A percentile compares a stretch with the other conserved stretches of the same genome.
Evolutionary conservation across 2,113 vertebrate species (phyloP).

Genomic region (Scytalopus superciliaris): DNA sequence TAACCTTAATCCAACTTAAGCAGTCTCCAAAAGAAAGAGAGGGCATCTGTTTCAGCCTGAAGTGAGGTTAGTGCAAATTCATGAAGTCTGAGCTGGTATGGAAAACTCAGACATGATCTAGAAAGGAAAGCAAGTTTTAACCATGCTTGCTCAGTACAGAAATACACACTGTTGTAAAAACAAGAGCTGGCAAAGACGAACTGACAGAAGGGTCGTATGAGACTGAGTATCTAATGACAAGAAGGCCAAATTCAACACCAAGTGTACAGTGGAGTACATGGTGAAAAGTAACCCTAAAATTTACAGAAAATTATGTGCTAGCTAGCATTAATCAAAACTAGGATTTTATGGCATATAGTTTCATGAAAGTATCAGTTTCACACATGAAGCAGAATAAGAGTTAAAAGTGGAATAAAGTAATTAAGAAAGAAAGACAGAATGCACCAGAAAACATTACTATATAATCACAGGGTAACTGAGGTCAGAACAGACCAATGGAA

Average conservation of each 20-base stretch:
- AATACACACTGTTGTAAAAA: neutral
- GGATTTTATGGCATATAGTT: neutral
- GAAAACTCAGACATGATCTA: neutral
- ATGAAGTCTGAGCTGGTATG: neutral
- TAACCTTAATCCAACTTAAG: neutral
- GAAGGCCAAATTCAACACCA: neutral
- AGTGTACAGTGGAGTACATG: neutral
- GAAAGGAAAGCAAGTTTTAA: neutral
- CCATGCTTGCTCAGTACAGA: neutral
- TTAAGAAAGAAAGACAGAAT: neutral
- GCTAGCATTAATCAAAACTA: neutral
- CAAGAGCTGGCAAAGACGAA: neutral
- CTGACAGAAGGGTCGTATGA: neutral
- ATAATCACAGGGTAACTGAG: neutral
- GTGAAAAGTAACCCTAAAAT: neutral
- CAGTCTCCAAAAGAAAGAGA: neutral
- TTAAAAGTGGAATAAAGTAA: neutral
- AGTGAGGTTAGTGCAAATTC: neutral
- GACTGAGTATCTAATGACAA: neutral
- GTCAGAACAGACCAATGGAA: neutral
- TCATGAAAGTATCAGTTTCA: neutral
- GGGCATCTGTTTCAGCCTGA: neutral
- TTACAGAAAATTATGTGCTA: neutral
- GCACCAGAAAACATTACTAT: neutral
- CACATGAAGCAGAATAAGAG: neutral